Percentiles rank a stretch among this genome's conserved stretches.
Evolutionary conservation across 37 sponge, comb jelly and placozoan species (phyloP).

Genomic region (Aplysina aerophoba): DNA sequence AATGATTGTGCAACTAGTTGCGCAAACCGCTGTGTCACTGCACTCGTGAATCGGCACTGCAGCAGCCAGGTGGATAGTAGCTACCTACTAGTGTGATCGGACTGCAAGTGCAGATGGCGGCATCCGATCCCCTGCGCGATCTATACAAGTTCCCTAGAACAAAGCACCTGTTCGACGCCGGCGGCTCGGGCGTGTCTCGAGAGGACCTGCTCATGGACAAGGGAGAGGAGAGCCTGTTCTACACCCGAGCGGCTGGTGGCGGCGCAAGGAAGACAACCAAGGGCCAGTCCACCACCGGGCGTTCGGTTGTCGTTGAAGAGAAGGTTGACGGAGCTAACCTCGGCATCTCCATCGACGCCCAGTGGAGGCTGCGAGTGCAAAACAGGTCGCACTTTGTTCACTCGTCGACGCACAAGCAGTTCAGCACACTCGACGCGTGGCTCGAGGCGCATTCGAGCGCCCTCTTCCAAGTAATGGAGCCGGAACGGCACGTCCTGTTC

Average conservation of each 20-base stretch:
- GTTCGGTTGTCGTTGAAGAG: conserved; percentile 73
- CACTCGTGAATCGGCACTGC: too few species aligned
- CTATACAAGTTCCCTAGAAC: conserved; percentile 90
- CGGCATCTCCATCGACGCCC: conserved; percentile 73
- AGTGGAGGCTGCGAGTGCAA: conserved; percentile 61
- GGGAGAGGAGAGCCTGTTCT: conserved; percentile 75
- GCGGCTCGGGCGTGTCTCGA: conserved; percentile 84
- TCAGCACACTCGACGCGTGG: conserved; percentile 81
- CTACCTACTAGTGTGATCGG: too few species aligned
- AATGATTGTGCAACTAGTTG: too few species aligned
- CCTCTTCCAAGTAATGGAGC: conserved; percentile 63
- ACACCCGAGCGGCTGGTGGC: conserved; percentile 18
- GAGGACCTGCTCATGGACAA: conserved; percentile 88
- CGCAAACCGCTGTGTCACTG: too few species aligned
- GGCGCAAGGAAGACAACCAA: not conserved
- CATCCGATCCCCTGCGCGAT: not conserved
- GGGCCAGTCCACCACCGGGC: not conserved
- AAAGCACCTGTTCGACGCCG: conserved; percentile 85
- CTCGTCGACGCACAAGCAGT: conserved; percentile 84
- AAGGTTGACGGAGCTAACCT: conserved; percentile 95
- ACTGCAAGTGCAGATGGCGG: not conserved
- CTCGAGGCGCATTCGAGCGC: conserved; percentile 66
- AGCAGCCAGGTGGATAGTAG: too few species aligned
- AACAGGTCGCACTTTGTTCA: conserved; percentile 84
- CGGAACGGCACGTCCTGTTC: conserved; percentile 77